phyloP scores from a whole-genome alignment of 2,797 vertebrate species.

The Melanotaenia maccullochi region DNA sequence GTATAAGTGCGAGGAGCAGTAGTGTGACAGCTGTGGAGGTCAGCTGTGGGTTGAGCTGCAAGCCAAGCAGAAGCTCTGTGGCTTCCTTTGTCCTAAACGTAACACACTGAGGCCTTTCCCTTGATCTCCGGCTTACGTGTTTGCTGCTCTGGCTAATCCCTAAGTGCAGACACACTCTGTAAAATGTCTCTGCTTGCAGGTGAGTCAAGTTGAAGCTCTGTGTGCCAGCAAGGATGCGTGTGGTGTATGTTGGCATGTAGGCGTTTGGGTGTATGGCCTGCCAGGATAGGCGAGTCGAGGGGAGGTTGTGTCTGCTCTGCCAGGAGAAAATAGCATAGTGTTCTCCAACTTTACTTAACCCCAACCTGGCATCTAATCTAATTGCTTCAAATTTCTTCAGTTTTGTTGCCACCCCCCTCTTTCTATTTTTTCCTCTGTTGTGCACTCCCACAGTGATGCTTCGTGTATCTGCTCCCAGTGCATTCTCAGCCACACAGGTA shows the following conservation, averaged over 20 bases:
- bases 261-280: conserved; percentile 76
- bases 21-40: conserved; percentile 77
- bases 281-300: conserved; percentile 92
- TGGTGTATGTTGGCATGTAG: conserved; percentile 71
- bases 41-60: conserved; percentile 71
- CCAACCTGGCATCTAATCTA: conserved; percentile 48
- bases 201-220: conserved; percentile 92
- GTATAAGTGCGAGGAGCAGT: conserved; percentile 76
- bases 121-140: conserved; percentile 43
- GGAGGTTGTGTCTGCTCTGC: conserved; percentile 86
- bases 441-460: conserved; percentile 86
- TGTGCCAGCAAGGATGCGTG: conserved; percentile 89
- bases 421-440: conserved; percentile 57
- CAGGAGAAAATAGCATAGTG: conserved; percentile 89
- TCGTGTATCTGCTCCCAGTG: conserved; percentile 92
- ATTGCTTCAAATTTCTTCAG: conserved; percentile 40
- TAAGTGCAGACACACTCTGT: conserved; percentile 90
- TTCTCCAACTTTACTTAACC: conserved; percentile 83
- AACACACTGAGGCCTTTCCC: conserved; percentile 79
- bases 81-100: conserved; percentile 90
- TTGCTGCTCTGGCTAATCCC: conserved; percentile 78
- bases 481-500: conserved; percentile 96
- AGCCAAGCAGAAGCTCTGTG: conserved; percentile 34
- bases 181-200: conserved; percentile 89
- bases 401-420: conserved; percentile 31